These are phyloP conservation scores for Frankliniella fusca DNA, from an alignment of 2,888 invertebrate genomes.

Conservation along the genomic window DNA sequence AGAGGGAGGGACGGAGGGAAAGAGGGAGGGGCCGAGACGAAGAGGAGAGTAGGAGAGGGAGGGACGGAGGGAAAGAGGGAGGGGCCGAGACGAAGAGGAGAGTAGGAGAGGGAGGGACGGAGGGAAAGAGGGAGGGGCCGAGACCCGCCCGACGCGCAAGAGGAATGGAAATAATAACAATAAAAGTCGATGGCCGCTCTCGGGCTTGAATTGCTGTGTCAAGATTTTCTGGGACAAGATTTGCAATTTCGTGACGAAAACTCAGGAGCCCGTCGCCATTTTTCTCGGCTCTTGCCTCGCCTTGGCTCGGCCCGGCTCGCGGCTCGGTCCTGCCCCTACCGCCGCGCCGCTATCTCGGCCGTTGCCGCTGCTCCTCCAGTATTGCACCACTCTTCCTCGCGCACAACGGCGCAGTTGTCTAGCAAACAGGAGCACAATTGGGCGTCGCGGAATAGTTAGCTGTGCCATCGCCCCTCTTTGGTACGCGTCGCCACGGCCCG, in stretches of 20 bases:
- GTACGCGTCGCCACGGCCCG: no score
- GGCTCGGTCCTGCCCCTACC: not conserved
- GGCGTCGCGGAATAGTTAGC: no score
- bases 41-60: not conserved
- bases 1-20: not conserved
- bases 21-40: not conserved
- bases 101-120: not conserved
- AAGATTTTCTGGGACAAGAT: conserved; percentile 25
- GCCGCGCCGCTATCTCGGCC: not conserved
- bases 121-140: not conserved
- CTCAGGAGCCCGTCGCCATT: conserved; percentile 25
- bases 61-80: not conserved
- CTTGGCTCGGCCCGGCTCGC: not conserved
- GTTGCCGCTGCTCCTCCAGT: not conserved
- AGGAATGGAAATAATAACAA: conserved; percentile 23
- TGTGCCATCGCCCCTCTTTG: no score
- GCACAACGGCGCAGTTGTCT: no score
- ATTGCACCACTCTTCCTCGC: no score
- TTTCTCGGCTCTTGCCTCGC: not conserved
- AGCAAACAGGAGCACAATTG: no score
- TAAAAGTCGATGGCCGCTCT: conserved; percentile 22
- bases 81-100: not conserved
- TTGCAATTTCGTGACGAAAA: conserved; percentile 26
- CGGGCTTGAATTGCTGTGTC: conserved; percentile 25
- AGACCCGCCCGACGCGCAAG: not conserved